Evolutionary conservation across 1,140 invertebrate genomes (phyloP).

Genomic region (Ceratina japonica): DNA sequence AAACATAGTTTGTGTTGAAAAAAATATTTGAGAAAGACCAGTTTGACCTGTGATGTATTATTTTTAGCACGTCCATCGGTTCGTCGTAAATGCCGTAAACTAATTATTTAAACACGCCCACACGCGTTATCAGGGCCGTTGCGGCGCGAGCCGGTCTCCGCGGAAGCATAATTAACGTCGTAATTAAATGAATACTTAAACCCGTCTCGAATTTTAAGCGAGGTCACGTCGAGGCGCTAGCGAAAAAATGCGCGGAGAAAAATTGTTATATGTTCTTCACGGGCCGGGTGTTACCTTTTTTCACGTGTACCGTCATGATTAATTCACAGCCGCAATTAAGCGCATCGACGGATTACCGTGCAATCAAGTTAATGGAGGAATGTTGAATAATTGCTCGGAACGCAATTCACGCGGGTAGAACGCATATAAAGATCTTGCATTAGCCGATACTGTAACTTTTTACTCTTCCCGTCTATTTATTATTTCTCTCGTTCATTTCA

Average conservation of each 20-base stretch:
- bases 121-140: conserved; percentile 3
- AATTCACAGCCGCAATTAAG: background rate
- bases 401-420: background rate
- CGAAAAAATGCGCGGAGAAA: conserved; percentile 8
- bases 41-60: no score
- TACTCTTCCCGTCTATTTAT: no score
- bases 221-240: background rate
- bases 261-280: background rate
- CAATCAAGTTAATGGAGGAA: conserved; percentile 16
- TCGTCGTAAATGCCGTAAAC: background rate
- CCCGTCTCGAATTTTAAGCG: conserved; percentile 5
- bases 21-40: no score
- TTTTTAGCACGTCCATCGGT: no score
- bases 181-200: conserved; percentile 33
- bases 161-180: conserved; percentile 23
- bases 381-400: background rate
- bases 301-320: background rate
- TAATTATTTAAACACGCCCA: conserved; percentile 16
- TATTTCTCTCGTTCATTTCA: no score
- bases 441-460: no score
- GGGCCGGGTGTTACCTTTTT: background rate
- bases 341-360: background rate
- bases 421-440: no score
- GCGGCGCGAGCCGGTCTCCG: background rate
- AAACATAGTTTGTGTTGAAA: no score